These are phyloP conservation scores for Todiramphus saurophagus DNA, from an alignment of 2,113 vertebrate species.

Conservation along the genomic window DNA sequence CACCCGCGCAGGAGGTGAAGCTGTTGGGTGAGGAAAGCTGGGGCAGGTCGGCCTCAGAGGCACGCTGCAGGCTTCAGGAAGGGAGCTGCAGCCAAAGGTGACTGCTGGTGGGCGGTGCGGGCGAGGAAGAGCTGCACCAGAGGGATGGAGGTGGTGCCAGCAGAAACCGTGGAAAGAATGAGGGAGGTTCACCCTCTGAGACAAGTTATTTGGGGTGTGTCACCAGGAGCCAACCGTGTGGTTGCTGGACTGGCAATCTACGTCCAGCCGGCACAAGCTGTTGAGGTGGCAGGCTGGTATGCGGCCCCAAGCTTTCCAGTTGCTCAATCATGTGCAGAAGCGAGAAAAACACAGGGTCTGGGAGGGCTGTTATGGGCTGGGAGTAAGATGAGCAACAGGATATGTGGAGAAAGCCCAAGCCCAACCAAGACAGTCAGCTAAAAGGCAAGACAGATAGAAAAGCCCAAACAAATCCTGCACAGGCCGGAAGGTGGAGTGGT, in stretches of 20 bases:
- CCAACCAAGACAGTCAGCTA: slow-evolving; percentile 5
- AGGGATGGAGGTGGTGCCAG: slow-evolving; percentile 18
- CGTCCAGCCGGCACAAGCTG: not conserved
- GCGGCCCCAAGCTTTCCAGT: slow-evolving; percentile 11
- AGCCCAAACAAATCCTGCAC: not conserved
- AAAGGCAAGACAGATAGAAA: not conserved
- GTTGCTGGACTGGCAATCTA: slow-evolving; percentile 2
- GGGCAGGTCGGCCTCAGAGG: not conserved
- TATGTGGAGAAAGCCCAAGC: slow-evolving; percentile 39
- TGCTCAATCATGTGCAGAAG: slow-evolving; percentile 25
- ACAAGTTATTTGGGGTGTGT: slow-evolving; percentile 36
- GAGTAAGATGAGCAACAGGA: slow-evolving; percentile 36
- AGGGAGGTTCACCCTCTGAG: slow-evolving; percentile 37
- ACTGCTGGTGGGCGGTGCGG: not conserved
- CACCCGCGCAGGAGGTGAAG: not conserved
- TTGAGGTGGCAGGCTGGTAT: slow-evolving; percentile 62
- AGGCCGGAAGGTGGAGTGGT: not conserved
- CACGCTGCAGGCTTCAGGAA: not conserved
- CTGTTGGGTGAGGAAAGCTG: not conserved
- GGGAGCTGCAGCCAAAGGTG: not conserved
- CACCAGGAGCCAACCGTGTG: not conserved
- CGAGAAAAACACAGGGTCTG: slow-evolving; percentile 37
- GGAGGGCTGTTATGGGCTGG: not conserved
- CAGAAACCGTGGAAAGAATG: slow-evolving; percentile 58
- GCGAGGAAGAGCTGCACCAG: not conserved